These are phyloP conservation scores for Eutrigla gurnardus DNA, from an alignment of 2,797 vertebrate species.

Conservation along the genomic window DNA sequence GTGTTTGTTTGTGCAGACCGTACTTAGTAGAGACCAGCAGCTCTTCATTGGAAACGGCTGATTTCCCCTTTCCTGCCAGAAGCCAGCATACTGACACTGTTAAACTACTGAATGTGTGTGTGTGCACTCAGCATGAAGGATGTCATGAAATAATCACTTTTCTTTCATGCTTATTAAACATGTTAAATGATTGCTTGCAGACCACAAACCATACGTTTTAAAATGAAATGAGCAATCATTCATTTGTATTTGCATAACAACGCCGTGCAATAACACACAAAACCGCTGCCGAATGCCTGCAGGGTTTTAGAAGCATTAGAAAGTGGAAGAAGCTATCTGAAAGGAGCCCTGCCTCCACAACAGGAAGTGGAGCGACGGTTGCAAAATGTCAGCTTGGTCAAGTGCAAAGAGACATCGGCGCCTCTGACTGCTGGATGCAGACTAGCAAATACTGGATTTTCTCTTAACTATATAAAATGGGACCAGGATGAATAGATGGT, in stretches of 20 bases:
- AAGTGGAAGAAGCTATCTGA: slow-evolving; percentile 42
- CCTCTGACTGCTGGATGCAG: slow-evolving; percentile 25
- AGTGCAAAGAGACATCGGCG: slow-evolving; percentile 30
- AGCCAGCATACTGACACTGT: slow-evolving; percentile 1
- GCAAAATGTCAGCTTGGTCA: slow-evolving; percentile 72
- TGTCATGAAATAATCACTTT: not conserved
- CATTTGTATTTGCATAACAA: not conserved
- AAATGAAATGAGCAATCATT: slow-evolving; percentile 4
- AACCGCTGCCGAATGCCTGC: not conserved
- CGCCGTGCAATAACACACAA: not conserved
- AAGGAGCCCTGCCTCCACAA: slow-evolving; percentile 58
- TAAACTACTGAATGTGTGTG: not conserved
- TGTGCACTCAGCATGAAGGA: slow-evolving; percentile 6
- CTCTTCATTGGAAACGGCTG: slow-evolving; percentile 71
- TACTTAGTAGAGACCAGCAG: slow-evolving; percentile 22
- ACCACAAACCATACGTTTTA: slow-evolving; percentile 8
- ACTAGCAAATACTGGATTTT: not conserved
- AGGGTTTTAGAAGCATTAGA: slow-evolving; percentile 40
- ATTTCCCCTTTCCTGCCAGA: slow-evolving; percentile 58
- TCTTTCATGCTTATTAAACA: slow-evolving; percentile 4
- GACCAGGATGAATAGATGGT: not conserved
- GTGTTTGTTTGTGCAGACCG: slow-evolving; percentile 15
- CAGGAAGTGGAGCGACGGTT: slow-evolving; percentile 76
- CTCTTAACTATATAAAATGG: not conserved
- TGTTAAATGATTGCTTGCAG: not conserved